A percentile compares a stretch with the other conserved stretches of the same genome.
Evolutionary conservation across 2,113 vertebrate species (phyloP).

Genomic region (Kryptolebias marmoratus): DNA sequence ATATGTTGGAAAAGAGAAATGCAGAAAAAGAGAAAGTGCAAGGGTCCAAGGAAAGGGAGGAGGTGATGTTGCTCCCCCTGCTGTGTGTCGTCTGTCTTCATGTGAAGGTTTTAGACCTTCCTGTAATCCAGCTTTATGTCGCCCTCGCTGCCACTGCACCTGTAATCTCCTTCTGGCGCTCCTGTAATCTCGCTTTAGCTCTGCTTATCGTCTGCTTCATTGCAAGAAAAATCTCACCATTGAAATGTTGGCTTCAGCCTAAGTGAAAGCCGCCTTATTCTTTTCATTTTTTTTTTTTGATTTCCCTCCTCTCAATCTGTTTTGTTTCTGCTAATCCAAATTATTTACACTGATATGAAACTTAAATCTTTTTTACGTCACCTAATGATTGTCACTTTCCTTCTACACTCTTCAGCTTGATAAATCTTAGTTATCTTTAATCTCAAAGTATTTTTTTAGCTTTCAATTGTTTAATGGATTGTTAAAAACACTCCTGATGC

Average conservation of each 20-base stretch:
- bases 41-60: background rate
- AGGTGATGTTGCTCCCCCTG: background rate
- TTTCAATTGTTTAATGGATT: too few relatives aligned
- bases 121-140: conserved; percentile 65
- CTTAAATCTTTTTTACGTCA: background rate
- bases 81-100: conserved; percentile 11
- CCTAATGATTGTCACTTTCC: background rate
- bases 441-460: too few relatives aligned
- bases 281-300: background rate
- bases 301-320: too few relatives aligned
- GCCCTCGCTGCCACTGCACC: conserved; percentile 48
- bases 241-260: conserved; percentile 9
- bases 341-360: background rate
- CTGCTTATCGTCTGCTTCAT: conserved; percentile 49
- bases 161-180: conserved; percentile 55
- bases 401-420: background rate
- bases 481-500: too few relatives aligned
- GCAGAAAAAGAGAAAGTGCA: background rate
- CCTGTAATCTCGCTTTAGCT: conserved; percentile 54
- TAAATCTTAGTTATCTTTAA: background rate
- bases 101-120: conserved; percentile 44
- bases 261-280: background rate
- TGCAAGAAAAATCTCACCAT: background rate
- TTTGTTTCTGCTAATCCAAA: background rate
- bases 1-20: background rate